Evolutionary conservation across 1,140 invertebrate species (phyloP).

Genomic region (Heterodera carotae): DNA sequence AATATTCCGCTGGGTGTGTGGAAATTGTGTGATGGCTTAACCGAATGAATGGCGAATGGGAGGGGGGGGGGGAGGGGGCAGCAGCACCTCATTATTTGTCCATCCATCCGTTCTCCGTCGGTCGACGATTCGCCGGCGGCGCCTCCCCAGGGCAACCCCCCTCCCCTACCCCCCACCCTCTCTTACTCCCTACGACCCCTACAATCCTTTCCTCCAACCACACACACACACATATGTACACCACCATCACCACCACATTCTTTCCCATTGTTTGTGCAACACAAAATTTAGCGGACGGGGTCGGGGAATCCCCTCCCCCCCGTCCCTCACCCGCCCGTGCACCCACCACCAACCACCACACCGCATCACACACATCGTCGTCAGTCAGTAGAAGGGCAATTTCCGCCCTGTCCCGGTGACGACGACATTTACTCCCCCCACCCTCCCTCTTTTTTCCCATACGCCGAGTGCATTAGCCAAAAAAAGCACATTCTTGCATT

Average conservation of each 20-base stretch:
- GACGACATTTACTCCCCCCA: conserved; percentile 6
- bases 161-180: no score
- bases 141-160: neutral
- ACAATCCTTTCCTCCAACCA: neutral
- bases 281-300: neutral
- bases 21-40: neutral
- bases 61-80: neutral
- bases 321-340: neutral
- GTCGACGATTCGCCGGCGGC: neutral
- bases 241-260: neutral
- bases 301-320: conserved; percentile 5
- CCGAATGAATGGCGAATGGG: neutral
- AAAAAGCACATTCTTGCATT: neutral
- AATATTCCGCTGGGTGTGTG: neutral
- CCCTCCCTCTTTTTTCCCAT: neutral
- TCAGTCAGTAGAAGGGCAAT: neutral
- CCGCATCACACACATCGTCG: neutral
- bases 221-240: neutral
- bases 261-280: neutral
- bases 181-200: no score
- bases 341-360: no score
- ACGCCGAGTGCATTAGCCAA: neutral
- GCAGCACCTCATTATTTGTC: neutral
- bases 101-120: neutral
- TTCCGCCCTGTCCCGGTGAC: conserved; percentile 1